Percentiles rank a stretch among this genome's conserved stretches.
These are phyloP conservation scores for Spinibarbus caldwelli DNA, from an alignment of 2,797 vertebrate species.

Conservation along the genomic window DNA sequence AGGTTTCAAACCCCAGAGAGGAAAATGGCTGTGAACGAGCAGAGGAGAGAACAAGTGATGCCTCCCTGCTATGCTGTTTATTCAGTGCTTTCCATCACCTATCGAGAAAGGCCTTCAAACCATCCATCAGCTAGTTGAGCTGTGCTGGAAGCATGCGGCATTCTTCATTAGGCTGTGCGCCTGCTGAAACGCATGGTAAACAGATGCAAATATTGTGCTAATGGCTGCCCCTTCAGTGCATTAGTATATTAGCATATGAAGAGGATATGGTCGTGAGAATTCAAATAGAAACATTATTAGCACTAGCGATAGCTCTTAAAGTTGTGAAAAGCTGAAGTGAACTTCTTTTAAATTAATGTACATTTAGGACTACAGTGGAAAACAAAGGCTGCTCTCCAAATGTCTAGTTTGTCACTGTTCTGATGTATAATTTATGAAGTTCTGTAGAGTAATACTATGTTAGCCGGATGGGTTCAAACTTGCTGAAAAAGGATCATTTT, in stretches of 20 bases:
- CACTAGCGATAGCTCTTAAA: slow-evolving; percentile 8
- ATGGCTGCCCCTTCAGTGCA: slow-evolving; percentile 56
- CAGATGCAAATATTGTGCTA: slow-evolving; percentile 61
- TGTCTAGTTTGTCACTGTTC: not conserved
- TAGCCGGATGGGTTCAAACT: not conserved
- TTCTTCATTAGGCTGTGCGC: slow-evolving; percentile 53
- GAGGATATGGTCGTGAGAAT: slow-evolving; percentile 45
- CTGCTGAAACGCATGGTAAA: slow-evolving; percentile 52
- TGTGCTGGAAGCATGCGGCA: slow-evolving; percentile 37
- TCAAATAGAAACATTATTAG: slow-evolving; percentile 29
- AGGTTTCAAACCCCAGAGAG: slow-evolving; percentile 22
- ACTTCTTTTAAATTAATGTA: slow-evolving; percentile 6
- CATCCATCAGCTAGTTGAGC: slow-evolving; percentile 54
- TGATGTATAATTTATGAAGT: not conserved
- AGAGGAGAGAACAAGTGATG: slow-evolving; percentile 25
- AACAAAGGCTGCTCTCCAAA: not conserved
- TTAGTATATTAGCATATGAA: slow-evolving; percentile 57
- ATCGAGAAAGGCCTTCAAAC: slow-evolving; percentile 49
- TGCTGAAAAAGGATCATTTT: not conserved
- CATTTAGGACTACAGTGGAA: not conserved
- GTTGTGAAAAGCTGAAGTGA: not conserved
- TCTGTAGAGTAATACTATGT: not conserved
- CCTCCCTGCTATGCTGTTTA: slow-evolving; percentile 50
- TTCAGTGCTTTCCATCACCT: slow-evolving; percentile 55
- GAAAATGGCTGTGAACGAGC: slow-evolving; percentile 20